Percentiles rank a stretch among this genome's conserved stretches.
Conservation (phyloP, 2,888 invertebrate species). For the Saturnia japonica region DNA sequence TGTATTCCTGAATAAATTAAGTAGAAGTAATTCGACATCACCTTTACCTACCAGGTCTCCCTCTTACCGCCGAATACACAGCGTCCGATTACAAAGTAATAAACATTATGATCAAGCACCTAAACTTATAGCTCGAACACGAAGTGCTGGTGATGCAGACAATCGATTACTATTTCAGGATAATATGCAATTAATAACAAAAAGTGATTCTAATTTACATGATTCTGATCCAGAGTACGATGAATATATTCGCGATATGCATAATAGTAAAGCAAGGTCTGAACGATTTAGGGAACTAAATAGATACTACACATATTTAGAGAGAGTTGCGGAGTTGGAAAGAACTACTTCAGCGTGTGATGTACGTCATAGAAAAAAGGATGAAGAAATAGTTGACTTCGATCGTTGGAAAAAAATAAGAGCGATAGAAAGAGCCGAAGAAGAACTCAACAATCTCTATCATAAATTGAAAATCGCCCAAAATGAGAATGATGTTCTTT, state of each 20-base stretch:
- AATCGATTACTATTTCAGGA: slow-evolving; percentile 40
- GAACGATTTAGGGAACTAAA: slow-evolving; percentile 92
- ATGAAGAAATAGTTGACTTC: slow-evolving; percentile 92
- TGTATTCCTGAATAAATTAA: slow-evolving; percentile 35
- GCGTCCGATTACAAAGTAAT: slow-evolving; percentile 63
- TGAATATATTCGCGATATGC: slow-evolving; percentile 84
- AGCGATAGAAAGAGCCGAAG: slow-evolving; percentile 89
- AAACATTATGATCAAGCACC: slow-evolving; percentile 57
- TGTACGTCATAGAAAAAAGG: slow-evolving; percentile 86
- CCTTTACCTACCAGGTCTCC: slow-evolving; percentile 84
- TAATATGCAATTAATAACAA: slow-evolving; percentile 48
- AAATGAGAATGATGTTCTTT: slow-evolving; percentile 91
- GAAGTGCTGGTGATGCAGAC: slow-evolving; percentile 85
- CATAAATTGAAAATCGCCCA: slow-evolving; percentile 89
- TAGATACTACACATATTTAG: slow-evolving; percentile 92
- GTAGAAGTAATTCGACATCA: slow-evolving; percentile 77
- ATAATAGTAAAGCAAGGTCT: slow-evolving; percentile 86
- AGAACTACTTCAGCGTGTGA: slow-evolving; percentile 87
- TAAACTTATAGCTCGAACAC: slow-evolving; percentile 80
- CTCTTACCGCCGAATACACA: slow-evolving; percentile 84
- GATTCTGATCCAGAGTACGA: slow-evolving; percentile 84
- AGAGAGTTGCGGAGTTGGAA: slow-evolving; percentile 92
- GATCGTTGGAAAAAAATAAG: slow-evolving; percentile 93
- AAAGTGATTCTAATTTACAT: slow-evolving; percentile 65
- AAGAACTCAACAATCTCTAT: slow-evolving; percentile 89